Evolutionary conservation across 2,113 vertebrate species (phyloP), one percentile per base, ranked within the genome.

Genomic region (Onychostruthus taczanowskii): DNA sequence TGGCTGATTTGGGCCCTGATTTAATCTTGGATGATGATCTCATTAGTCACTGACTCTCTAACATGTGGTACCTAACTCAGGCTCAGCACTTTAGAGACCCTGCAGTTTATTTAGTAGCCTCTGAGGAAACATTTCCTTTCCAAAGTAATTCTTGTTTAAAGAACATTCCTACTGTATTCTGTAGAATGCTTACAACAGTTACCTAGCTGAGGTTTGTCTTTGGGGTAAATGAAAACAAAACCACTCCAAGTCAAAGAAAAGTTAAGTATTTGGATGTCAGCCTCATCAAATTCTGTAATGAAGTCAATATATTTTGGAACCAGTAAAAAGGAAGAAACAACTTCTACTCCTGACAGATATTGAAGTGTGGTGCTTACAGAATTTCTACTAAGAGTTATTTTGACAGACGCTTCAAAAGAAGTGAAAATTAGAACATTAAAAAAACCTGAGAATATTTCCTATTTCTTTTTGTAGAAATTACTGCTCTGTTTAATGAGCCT

Each of bases 371-470:
- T 4, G 27, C 62, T 92, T 82, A 73, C 90, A 93, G 63, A 85
- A 66, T 84, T 85, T 95, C 83, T 68, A 96, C 84, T 80, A 89
- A 47, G 88, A 92, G 89, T 50, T 94, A 86, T 96, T 97, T 97
- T 96, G 95, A 95, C 85, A 96, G 84, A 95, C 8, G 27, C 94
- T 85, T 90, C 77, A 94, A 96, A 96, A 95, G 95, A 64, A 94
- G 93, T 81, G 91, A 97, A 97, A 93, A 94, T 96, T 95, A 94
- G 93, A 95, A 95, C 80, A 93, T 68, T 82, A 49, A 90, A 94
- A 89, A 93, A 80, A 19, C 15, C 93, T 58, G 35, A 89, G 79
- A 93, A 94, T 88, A 96, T 93, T 91, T 96, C 74, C 85, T 74
- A 72, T 90, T 86, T 81, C 84, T 88, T 95, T 94, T 78, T 83